Evolutionary conservation across 1,140 invertebrate genomes (phyloP).

Genomic region (Ctenoplectra terminalis): DNA sequence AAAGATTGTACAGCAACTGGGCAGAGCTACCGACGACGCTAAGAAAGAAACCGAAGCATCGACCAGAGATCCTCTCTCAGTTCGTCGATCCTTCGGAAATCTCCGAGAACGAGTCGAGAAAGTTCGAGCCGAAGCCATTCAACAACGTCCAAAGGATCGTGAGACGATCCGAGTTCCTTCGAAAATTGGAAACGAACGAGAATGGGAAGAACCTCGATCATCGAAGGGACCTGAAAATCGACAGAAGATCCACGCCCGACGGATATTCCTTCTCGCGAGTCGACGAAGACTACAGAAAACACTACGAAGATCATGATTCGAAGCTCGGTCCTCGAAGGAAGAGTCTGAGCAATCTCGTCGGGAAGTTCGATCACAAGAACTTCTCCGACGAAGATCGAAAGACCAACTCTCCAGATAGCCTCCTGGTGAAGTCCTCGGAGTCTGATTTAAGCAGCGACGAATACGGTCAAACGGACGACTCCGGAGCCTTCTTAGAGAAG

Average conservation of each 20-base stretch:
- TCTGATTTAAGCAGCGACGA: slow-evolving; percentile 80
- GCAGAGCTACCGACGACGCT: slow-evolving; percentile 81
- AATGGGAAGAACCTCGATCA: no score
- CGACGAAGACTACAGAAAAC: slow-evolving; percentile 64
- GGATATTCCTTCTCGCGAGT: slow-evolving; percentile 38
- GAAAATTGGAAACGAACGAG: slow-evolving; percentile 70
- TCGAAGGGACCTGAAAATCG: slow-evolving; percentile 42
- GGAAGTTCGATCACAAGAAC: slow-evolving; percentile 64
- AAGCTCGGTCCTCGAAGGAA: slow-evolving; percentile 49
- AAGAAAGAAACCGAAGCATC: slow-evolving; percentile 78
- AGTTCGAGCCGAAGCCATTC: slow-evolving; percentile 57
- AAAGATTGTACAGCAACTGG: slow-evolving; percentile 77
- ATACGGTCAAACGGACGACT: slow-evolving; percentile 80
- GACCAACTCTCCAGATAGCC: slow-evolving; percentile 80
- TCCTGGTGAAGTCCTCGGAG: slow-evolving; percentile 79
- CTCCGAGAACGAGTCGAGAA: slow-evolving; percentile 74
- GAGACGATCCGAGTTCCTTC: slow-evolving; percentile 76
- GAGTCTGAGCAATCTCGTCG: slow-evolving; percentile 39
- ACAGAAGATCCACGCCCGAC: slow-evolving; percentile 54
- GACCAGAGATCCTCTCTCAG: slow-evolving; percentile 80
- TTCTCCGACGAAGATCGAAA: slow-evolving; percentile 80
- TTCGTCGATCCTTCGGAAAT: slow-evolving; percentile 79
- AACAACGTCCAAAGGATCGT: slow-evolving; percentile 71
- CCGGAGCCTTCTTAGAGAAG: slow-evolving; percentile 80
- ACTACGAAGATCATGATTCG: slow-evolving; percentile 66